phyloP scores from a whole-genome alignment of 2,113 vertebrate genomes.

The Galbula dea region DNA sequence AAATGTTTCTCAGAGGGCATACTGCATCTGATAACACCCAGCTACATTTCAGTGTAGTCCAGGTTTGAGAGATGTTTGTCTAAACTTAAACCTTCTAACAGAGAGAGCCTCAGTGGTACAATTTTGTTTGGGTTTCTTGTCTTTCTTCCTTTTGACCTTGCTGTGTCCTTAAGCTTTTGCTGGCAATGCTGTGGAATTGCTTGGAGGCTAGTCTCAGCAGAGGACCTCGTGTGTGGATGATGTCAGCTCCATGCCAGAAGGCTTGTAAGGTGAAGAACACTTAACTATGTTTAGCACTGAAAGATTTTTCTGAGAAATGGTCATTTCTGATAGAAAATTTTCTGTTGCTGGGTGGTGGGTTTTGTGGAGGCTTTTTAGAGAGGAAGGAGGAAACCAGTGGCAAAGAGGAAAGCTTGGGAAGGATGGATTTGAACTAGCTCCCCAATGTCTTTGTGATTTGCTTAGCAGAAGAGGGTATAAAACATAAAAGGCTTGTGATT shows the following conservation, averaged over 20 bases:
- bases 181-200: neutral
- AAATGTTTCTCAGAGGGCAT: neutral
- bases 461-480: neutral
- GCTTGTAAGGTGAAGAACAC: slow-evolving; percentile 9
- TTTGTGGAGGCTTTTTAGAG: neutral
- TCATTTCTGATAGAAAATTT: neutral
- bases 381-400: neutral
- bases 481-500: neutral
- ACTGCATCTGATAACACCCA: neutral
- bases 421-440: neutral
- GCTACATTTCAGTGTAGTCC: neutral
- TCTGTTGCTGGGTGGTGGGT: neutral
- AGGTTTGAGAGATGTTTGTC: neutral
- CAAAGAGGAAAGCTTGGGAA: neutral
- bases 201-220: neutral
- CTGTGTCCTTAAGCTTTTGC: neutral
- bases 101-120: fast-evolving
- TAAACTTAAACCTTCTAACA: neutral
- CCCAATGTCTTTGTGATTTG: neutral
- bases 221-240: neutral
- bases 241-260: neutral
- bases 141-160: slow-evolving; percentile 17
- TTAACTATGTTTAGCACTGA: neutral
- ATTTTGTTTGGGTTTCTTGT: neutral
- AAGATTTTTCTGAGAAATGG: neutral